A percentile compares a stretch with the other conserved stretches of the same genome.
Conservation (phyloP, 2,888 invertebrate genomes). For the Mesorhabditis sp. region DNA sequence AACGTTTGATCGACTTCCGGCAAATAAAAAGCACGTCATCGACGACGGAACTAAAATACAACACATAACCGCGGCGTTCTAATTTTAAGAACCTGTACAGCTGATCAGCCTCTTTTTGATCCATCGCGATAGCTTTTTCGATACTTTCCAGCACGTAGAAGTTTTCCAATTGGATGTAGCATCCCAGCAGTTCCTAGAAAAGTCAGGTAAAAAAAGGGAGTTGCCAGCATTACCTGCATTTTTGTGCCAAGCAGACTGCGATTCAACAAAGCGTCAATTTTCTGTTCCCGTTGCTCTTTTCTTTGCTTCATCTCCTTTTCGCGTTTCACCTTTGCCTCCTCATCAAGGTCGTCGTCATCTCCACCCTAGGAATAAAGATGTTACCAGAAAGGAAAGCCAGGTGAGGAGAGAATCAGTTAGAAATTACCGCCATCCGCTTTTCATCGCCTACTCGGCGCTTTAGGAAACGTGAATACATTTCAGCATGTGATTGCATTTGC, state of each 20-base stretch:
- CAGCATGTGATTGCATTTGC: slow-evolving; percentile 81
- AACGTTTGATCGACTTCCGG: slow-evolving; percentile 87
- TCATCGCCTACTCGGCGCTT: slow-evolving; percentile 67
- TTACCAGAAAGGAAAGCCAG: too few species aligned
- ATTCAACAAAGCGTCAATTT: slow-evolving; percentile 50
- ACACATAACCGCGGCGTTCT: neutral
- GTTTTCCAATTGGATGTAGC: slow-evolving; percentile 85
- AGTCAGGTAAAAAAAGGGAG: neutral
- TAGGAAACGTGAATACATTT: slow-evolving; percentile 84
- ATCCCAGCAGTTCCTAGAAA: slow-evolving; percentile 68
- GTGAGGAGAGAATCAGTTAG: too few species aligned
- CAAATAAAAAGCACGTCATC: slow-evolving; percentile 97
- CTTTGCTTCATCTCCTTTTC: slow-evolving; percentile 11
- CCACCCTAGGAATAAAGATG: slow-evolving; percentile 11
- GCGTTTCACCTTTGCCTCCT: slow-evolving; percentile 13
- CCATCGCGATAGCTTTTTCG: slow-evolving; percentile 80
- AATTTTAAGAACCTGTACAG: slow-evolving; percentile 9
- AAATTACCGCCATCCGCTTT: too few species aligned
- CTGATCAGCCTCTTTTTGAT: slow-evolving; percentile 67
- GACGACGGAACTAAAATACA: slow-evolving; percentile 71
- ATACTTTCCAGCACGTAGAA: slow-evolving; percentile 93
- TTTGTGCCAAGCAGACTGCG: slow-evolving; percentile 46
- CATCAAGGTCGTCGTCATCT: slow-evolving; percentile 17
- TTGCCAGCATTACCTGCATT: slow-evolving; percentile 41
- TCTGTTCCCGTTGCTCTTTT: slow-evolving; percentile 41